Evolutionary conservation across 2,113 vertebrate species (phyloP).

Genomic region (Euleptes europaea): DNA sequence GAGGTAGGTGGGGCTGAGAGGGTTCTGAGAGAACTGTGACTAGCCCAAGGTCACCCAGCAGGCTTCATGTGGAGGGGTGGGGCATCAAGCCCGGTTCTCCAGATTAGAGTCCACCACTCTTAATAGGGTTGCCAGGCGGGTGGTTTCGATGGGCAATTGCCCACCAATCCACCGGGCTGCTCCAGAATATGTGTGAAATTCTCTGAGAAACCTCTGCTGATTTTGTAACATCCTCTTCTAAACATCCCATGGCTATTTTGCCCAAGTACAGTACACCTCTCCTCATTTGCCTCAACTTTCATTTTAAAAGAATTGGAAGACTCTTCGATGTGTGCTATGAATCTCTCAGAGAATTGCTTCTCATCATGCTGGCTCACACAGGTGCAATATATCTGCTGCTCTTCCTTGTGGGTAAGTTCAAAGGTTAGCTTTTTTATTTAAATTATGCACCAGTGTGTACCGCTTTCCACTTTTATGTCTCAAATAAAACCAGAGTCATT

Average conservation of each 20-base stretch:
- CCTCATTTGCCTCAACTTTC: neutral
- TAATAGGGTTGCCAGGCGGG: too few species aligned
- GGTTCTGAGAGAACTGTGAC: too few species aligned
- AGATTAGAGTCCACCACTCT: too few species aligned
- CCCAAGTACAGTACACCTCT: neutral
- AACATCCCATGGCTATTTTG: neutral
- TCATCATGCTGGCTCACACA: constrained; percentile 8
- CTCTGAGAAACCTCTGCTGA: neutral
- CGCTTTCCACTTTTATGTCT: constrained; percentile 22
- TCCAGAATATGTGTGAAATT: neutral
- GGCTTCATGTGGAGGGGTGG: too few species aligned
- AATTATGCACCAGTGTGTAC: neutral
- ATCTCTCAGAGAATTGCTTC: neutral
- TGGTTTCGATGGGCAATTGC: too few species aligned
- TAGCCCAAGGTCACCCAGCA: too few species aligned
- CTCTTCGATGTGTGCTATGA: neutral
- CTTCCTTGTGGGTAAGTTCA: constrained; percentile 1
- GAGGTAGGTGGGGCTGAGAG: too few species aligned
- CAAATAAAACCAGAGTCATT: constrained; percentile 45
- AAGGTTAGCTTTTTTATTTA: neutral
- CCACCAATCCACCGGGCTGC: too few species aligned
- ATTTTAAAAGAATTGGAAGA: neutral
- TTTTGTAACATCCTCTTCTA: neutral
- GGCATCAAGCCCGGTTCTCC: too few species aligned
- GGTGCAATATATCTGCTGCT: constrained; percentile 31